Base-by-base conservation (phyloP, 2,797 vertebrate species). In the Sebastes itinus region DNA sequence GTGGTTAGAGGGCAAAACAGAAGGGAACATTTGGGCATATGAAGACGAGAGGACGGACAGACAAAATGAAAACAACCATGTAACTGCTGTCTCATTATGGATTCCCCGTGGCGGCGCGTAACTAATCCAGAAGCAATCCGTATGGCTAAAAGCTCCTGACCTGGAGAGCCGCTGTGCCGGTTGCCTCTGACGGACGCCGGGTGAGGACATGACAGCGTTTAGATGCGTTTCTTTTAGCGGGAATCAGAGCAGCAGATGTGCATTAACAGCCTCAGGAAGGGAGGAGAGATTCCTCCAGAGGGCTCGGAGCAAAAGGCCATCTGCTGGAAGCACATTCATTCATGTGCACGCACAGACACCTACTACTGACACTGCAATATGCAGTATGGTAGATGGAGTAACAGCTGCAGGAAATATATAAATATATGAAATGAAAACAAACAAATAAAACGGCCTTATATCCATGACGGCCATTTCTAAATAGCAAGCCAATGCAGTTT, bases 191-290 rank as follows among this genome's bases (percentile, higher is more conserved):
- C 1, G 7, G 56, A 6, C 2, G 64, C 59, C 1, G 8, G 65
- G 23, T 7, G 55, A 77, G 61, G 72, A 71, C 67, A 64, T 23
- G 80, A 75, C 62, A 1, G 64, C 8, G 54, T 78, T 68, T 25
- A 22, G 75, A 3, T 27, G 55, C 0, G 69, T 75, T 85, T 86
- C 76, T 87, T 77, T 90, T 30, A 65, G 80, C 3, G 13, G 18
- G 77, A 88, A 84, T 88, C 82, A 84, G 64, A 85, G 87, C 30
- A 35, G 87, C 90, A 92, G 88, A 91, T 89, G 87, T 58, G 79
- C 8, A 81, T 88, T 85, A 90, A 87, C 89, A 63, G 81, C 85
- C 33, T 61, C 59, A 32, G 83, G 84, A 86, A 84, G 66, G 63
- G 61, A 87, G 66, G 56, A 78, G 78, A 70, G 75, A 87, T 86